Evolutionary conservation across 2,888 invertebrate genomes (phyloP).

Genomic region (Cheilosia urbana): DNA sequence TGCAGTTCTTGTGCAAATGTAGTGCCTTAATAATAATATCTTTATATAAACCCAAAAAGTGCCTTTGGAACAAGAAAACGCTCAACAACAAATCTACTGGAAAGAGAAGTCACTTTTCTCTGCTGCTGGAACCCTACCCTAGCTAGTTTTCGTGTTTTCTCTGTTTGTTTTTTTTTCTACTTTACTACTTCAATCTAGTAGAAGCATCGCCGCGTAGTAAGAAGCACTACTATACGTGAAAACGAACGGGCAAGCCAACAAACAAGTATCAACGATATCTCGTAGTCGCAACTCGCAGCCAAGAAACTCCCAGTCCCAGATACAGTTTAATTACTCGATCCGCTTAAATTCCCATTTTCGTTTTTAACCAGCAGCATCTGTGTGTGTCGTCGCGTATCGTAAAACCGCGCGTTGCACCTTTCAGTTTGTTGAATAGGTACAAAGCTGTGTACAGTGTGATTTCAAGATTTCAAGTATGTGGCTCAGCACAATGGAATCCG

Average conservation of each 20-base stretch:
- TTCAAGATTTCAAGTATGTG: slow-evolving; percentile 25
- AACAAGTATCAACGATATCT: slow-evolving; percentile 25
- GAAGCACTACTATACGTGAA: slow-evolving; percentile 2
- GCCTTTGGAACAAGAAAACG: not conserved
- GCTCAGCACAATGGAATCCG: slow-evolving; percentile 63
- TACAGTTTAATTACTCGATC: slow-evolving; percentile 52
- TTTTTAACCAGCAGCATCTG: slow-evolving; percentile 35
- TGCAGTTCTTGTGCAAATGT: not conserved
- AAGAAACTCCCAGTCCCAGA: slow-evolving; percentile 30
- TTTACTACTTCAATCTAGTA: slow-evolving; percentile 4
- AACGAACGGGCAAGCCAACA: slow-evolving; percentile 16
- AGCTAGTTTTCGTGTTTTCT: slow-evolving; percentile 12
- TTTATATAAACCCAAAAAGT: not conserved
- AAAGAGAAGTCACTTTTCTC: slow-evolving; percentile 11
- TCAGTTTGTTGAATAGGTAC: not conserved
- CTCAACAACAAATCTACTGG: not conserved
- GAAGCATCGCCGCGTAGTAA: slow-evolving; percentile 23
- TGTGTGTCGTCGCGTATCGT: slow-evolving; percentile 47
- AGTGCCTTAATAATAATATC: slow-evolving; percentile 48
- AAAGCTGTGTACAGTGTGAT: slow-evolving; percentile 5
- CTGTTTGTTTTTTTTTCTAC: slow-evolving; percentile 49
- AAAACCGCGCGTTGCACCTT: slow-evolving; percentile 53
- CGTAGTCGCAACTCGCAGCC: not conserved
- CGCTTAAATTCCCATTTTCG: slow-evolving; percentile 48
- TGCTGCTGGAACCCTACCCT: slow-evolving; percentile 42